A percentile compares a stretch with the other conserved stretches of the same genome.
These are phyloP conservation scores for Acanthopagrus latus DNA, from an alignment of 2,797 vertebrate genomes.

Conservation along the genomic window DNA sequence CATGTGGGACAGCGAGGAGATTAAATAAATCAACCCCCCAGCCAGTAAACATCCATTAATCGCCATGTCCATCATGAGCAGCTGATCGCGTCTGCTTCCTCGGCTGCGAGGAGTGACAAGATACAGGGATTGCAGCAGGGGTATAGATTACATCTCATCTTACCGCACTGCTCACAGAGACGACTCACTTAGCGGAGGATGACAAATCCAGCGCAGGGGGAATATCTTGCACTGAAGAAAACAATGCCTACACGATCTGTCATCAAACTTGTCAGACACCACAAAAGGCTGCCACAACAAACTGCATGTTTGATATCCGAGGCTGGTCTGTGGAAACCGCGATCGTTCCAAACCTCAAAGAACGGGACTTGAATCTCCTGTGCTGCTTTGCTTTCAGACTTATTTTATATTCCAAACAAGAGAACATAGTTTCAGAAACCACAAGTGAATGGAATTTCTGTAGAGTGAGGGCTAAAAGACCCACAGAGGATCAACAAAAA, in stretches of 20 bases:
- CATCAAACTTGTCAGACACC: conserved; percentile 73
- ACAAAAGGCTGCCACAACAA: conserved; percentile 75
- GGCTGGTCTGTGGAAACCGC: conserved; percentile 48
- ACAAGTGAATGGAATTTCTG: conserved; percentile 36
- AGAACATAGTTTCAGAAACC: conserved; percentile 29
- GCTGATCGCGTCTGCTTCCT: conserved; percentile 66
- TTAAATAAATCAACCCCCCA: conserved; percentile 77
- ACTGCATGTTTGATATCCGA: conserved; percentile 56
- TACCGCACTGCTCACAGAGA: conserved; percentile 62
- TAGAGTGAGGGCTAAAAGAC: conserved; percentile 32
- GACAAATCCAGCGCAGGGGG: conserved; percentile 68
- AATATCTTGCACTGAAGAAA: conserved; percentile 62
- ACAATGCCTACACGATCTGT: conserved; percentile 74
- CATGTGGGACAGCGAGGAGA: conserved; percentile 59
- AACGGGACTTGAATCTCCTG: conserved; percentile 29
- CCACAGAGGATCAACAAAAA: conserved; percentile 18
- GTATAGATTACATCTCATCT: conserved; percentile 77
- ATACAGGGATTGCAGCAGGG: conserved; percentile 51
- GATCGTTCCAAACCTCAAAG: conserved; percentile 35
- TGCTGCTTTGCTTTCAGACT: conserved; percentile 51
- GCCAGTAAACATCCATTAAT: conserved; percentile 76
- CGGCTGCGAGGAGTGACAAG: conserved; percentile 53
- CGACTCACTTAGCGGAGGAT: conserved; percentile 72
- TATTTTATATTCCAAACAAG: conserved; percentile 24
- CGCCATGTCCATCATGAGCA: conserved; percentile 71